These are phyloP conservation scores for Mungos mungo DNA, from an alignment of 2,113 vertebrate genomes.

Conservation along the genomic window DNA sequence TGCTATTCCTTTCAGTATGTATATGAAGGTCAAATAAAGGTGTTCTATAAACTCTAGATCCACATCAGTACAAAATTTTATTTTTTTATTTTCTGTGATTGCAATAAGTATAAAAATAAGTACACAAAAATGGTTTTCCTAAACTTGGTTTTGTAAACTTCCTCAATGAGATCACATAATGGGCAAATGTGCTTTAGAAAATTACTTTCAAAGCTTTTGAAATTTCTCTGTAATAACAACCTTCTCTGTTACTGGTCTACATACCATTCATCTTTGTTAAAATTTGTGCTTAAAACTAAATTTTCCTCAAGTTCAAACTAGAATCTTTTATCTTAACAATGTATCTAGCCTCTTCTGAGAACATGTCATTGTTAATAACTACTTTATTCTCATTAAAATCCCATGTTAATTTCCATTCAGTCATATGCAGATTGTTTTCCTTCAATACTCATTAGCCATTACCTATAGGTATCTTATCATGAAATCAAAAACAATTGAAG, in stretches of 20 bases:
- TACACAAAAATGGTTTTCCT: neutral
- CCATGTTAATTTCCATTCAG: neutral
- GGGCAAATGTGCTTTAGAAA: neutral
- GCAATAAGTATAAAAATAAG: neutral
- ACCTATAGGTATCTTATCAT: neutral
- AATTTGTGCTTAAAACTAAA: neutral
- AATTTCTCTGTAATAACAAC: neutral
- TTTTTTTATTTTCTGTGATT: neutral
- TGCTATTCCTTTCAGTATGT: neutral
- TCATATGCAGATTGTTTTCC: neutral
- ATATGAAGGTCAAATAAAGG: neutral
- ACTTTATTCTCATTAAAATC: conserved; percentile 46
- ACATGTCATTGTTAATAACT: conserved; percentile 3
- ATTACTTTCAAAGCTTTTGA: neutral
- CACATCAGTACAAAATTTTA: neutral
- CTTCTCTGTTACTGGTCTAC: neutral
- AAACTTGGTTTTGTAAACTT: neutral
- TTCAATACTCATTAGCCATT: neutral
- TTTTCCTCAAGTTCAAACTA: conserved; percentile 32
- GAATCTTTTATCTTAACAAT: neutral
- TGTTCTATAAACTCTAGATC: neutral
- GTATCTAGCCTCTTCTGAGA: conserved; percentile 16
- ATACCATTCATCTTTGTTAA: neutral
- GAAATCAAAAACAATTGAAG: conserved; percentile 29
- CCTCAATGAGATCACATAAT: neutral